Evolutionary conservation across 2,113 vertebrate genomes (phyloP), one percentile per base, ranked within the genome.

Genomic region (Heterocephalus glaber): DNA sequence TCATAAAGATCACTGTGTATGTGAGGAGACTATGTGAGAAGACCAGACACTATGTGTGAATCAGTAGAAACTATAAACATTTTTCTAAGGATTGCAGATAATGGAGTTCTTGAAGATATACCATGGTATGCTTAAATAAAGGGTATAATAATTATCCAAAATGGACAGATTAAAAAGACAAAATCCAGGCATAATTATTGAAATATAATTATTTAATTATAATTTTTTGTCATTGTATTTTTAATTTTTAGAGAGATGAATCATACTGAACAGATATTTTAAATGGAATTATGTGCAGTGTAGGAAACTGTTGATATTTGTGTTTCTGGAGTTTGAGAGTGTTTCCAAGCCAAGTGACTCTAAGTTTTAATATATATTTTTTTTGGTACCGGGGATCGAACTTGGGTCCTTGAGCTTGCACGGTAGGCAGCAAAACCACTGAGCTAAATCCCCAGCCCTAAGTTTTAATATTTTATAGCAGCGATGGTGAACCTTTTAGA

Each of bases 391-490:
- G n/a, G n/a, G n/a, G n/a, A n/a, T n/a, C n/a, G n/a, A n/a, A n/a
- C n/a, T n/a, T n/a, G n/a, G n/a, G n/a, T n/a, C n/a, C n/a, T n/a
- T n/a, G n/a, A n/a, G n/a, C n/a, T n/a, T n/a, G n/a, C n/a, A n/a
- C n/a, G n/a, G n/a, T n/a, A n/a, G n/a, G n/a, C n/a, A n/a, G n/a
- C n/a, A n/a, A n/a, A n/a, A n/a, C n/a, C n/a, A n/a, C n/a, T n/a
- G n/a, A n/a, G n/a, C n/a, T n/a, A n/a, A n/a, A n/a, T n/a, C n/a
- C n/a, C n/a, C n/a, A n/a, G n/a, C n/a, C n/a, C n/a, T n/a, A n/a
- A 90, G 49, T 87, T 28, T 81, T 61, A n/a, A 72, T 88, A 95
- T 92, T 95, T 93, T 77, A 92, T 41, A 92, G 74, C 74, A 77
- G 44, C 19, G 44, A 6, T 30, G 7, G 24, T 47, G 72, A 47